Conservation (phyloP, 2,113 vertebrate genomes). For the Gallinago undulata region DNA sequence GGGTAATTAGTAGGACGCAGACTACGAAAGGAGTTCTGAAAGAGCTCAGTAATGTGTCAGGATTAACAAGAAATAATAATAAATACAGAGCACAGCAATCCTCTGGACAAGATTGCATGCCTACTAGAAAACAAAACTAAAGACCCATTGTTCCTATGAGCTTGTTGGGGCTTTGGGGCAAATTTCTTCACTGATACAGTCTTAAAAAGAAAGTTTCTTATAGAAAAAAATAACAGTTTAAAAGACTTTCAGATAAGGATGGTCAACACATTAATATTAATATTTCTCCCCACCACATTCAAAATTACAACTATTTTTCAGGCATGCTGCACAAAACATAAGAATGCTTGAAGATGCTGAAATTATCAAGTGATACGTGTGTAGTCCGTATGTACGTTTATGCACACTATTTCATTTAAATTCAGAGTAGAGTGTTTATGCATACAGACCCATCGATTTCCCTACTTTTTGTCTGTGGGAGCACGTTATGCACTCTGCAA, state of each 20-base stretch:
- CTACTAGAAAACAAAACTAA: neutral
- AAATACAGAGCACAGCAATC: neutral
- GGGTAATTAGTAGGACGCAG: neutral
- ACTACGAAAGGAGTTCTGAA: neutral
- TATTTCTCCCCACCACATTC: neutral
- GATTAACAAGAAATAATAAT: neutral
- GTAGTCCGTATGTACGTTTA: neutral
- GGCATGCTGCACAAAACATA: neutral
- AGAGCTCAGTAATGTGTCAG: neutral
- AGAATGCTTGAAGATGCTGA: neutral
- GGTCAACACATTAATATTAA: neutral
- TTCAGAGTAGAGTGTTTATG: neutral
- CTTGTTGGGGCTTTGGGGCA: accelerated
- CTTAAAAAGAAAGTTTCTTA: neutral
- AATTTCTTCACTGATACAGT: neutral
- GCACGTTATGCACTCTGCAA: neutral
- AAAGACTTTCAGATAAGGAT: neutral
- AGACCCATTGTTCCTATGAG: neutral
- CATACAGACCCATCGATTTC: neutral
- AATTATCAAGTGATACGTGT: neutral
- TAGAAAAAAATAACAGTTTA: neutral
- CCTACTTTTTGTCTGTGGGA: neutral
- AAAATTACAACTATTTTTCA: neutral
- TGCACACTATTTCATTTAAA: neutral
- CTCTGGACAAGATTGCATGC: neutral